These are phyloP conservation scores for Drosophila mimica DNA, from an alignment of 2,888 invertebrate genomes.

Conservation along the genomic window DNA sequence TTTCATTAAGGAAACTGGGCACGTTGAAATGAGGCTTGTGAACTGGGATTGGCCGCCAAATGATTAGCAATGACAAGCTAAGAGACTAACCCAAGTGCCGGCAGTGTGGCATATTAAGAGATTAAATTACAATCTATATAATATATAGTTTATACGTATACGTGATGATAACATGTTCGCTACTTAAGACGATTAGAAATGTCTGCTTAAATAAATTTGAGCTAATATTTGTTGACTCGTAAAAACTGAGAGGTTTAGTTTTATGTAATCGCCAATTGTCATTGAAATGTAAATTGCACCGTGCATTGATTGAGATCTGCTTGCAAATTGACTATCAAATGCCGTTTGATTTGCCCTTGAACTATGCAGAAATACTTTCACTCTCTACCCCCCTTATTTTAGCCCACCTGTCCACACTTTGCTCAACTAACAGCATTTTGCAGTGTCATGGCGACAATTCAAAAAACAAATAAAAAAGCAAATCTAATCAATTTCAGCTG, in stretches of 20 bases:
- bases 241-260: constrained; percentile 4
- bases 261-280: constrained; percentile 57
- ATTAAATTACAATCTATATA: background rate
- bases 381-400: background rate
- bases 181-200: constrained; percentile 25
- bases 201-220: background rate
- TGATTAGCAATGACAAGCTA: constrained; percentile 26
- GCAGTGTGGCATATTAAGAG: constrained; percentile 33
- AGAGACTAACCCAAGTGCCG: constrained; percentile 38
- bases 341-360: constrained; percentile 40
- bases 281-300: constrained; percentile 6
- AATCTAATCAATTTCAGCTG: constrained; percentile 66
- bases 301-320: constrained; percentile 3
- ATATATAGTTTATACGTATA: constrained; percentile 4
- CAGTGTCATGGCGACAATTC: constrained; percentile 67
- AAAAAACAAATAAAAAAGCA: constrained; percentile 22
- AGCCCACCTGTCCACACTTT: background rate
- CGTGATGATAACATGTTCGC: constrained; percentile 45
- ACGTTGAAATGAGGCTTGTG: constrained; percentile 24
- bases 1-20: constrained; percentile 40
- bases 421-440: constrained; percentile 25
- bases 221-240: background rate
- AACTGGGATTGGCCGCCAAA: constrained; percentile 41
- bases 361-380: constrained; percentile 21
- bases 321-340: constrained; percentile 8